phyloP scores from a whole-genome alignment of 2,113 vertebrate genomes.

The Hypanus sabinus region DNA sequence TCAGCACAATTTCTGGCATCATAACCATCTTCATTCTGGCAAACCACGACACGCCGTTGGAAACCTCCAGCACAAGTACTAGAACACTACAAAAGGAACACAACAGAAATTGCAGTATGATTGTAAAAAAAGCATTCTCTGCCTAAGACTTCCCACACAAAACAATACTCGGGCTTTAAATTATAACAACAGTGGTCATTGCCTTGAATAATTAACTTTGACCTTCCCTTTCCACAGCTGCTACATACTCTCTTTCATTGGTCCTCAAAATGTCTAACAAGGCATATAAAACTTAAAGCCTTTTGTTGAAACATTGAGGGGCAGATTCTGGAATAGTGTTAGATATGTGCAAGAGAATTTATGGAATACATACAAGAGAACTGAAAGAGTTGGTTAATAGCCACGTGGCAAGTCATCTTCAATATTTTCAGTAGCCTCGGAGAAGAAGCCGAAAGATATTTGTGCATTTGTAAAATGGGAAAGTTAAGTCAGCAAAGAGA shows the following conservation, averaged over 20 bases:
- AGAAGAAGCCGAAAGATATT: no score
- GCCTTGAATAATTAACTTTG: no score
- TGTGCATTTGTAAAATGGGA: not conserved
- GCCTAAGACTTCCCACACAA: not conserved
- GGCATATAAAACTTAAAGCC: not conserved
- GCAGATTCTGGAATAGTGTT: not conserved
- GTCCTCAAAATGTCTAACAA: not conserved
- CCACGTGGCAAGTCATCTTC: no score
- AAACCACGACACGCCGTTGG: conserved; percentile 93
- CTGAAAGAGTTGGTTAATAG: not conserved
- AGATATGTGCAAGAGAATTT: no score
- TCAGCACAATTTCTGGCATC: conserved; percentile 77
- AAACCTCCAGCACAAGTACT: conserved; percentile 92
- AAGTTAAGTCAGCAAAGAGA: not conserved
- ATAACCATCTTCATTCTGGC: conserved; percentile 93
- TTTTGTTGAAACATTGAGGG: not conserved
- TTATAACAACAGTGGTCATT: no score
- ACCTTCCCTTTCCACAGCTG: no score
- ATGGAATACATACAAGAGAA: not conserved
- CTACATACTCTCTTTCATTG: not conserved
- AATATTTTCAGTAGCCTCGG: no score
- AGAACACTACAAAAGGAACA: conserved; percentile 74
- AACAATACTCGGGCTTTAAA: no score
- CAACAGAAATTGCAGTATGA: not conserved
- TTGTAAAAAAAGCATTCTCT: not conserved